A percentile compares a stretch with the other conserved stretches of the same genome.
phyloP scores from a whole-genome alignment of 2,888 invertebrate genomes.

The Deladenus siricidicola region DNA sequence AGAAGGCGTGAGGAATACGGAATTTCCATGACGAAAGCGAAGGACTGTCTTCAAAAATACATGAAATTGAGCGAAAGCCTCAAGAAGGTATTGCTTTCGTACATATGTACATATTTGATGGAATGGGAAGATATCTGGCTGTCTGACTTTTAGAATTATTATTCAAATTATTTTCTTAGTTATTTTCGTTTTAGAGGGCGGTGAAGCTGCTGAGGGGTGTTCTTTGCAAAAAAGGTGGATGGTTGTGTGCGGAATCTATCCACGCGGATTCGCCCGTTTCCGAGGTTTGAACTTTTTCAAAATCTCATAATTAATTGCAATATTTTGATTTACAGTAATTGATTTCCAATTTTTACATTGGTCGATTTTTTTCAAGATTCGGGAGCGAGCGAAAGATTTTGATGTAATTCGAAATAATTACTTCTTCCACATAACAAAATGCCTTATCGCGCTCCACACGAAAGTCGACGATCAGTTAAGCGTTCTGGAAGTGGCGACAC shows the following conservation, averaged over 20 bases:
- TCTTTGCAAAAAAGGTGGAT: slow-evolving; percentile 11
- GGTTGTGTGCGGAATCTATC: slow-evolving; percentile 10
- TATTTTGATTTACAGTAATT: slow-evolving; percentile 19
- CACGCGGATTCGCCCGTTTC: slow-evolving; percentile 3
- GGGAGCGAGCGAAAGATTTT: slow-evolving; percentile 16
- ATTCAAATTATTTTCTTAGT: neutral
- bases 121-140: no score
- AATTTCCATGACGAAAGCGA: slow-evolving; percentile 17
- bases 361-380: slow-evolving; percentile 4
- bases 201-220: slow-evolving; percentile 19
- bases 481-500: slow-evolving; percentile 24
- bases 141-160: neutral
- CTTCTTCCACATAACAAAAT: slow-evolving; percentile 18
- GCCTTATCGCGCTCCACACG: slow-evolving; percentile 22
- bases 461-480: slow-evolving; percentile 16
- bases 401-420: slow-evolving; percentile 18
- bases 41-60: slow-evolving; percentile 21
- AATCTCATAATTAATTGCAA: slow-evolving; percentile 6
- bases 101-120: neutral
- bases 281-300: slow-evolving; percentile 7
- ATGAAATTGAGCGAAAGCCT: slow-evolving; percentile 11
- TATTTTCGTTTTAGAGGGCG: slow-evolving; percentile 11
- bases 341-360: slow-evolving; percentile 1
- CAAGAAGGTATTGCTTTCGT: slow-evolving; percentile 9
- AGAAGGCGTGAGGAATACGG: slow-evolving; percentile 24